Evolutionary conservation across 2,888 invertebrate species (phyloP), one percentile per base, ranked within the genome.

Genomic region (Synergus laeviventris): DNA sequence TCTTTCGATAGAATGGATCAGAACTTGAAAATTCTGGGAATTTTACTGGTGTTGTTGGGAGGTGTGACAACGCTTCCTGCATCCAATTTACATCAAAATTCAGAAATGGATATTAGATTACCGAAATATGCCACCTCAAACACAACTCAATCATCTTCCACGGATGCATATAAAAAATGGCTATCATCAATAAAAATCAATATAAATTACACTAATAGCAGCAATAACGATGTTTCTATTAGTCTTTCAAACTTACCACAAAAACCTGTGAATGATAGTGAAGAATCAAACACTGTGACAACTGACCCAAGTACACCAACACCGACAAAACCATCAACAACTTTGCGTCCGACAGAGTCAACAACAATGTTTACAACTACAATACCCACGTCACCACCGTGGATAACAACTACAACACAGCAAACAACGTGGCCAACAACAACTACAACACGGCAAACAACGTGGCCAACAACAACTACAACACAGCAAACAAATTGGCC

Each of bases 161-260:
- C 3, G 2, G n/a, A 1, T 31, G 42, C 31, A 1, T 49, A n/a
- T 24, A 3, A 18, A n/a, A 70, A 70, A 49, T 31, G 14, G 14
- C 11, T 70, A 0, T 70, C 49, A 4, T 49, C 49, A 31, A 49
- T 36, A 49, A 42, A 11, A n/a, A 11, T 70, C 49, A 24, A 45
- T 11, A 49, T 70, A 5, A 49, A 45, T 31, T 49, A 45, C 31
- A 70, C 49, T 49, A 11, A 31, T 31, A 49, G 70, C 24, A 70
- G 18, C n/a, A 49, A 49, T 36, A 70, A 49, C n/a, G 70, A 49
- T 70, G n/a, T 70, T 49, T 49, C 36, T 24, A 70, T 70, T 16
- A 31, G 14, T 31, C n/a, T 45, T n/a, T 70, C 70, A 49, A 31
- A 36, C n/a, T 11, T 31, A 2, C 7, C 0, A 70, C 31, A 12